A percentile compares a stretch with the other conserved stretches of the same genome.
phyloP scores from a whole-genome alignment of 37 sponge, comb jelly and placozoan genomes.

The Theonella swinhoei region DNA sequence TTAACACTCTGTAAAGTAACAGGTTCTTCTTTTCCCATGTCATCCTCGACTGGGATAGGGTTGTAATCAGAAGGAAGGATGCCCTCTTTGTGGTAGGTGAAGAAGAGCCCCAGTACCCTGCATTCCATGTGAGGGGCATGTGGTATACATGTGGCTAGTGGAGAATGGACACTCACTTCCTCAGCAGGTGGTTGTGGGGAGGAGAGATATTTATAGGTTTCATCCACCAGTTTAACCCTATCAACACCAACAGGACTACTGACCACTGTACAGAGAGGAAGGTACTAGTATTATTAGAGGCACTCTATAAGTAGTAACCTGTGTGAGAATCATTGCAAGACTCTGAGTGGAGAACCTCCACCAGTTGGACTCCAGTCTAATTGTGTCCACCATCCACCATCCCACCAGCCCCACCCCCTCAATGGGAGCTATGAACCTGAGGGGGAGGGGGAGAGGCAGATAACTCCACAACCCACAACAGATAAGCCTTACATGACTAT shows the following conservation, averaged over 20 bases:
- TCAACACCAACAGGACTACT: conserved; percentile 24
- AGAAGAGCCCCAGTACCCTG: background rate
- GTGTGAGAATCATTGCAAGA: conserved; percentile 40
- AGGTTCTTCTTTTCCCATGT: background rate
- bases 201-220: conserved; percentile 32
- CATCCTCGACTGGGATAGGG: background rate
- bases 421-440: conserved; percentile 61
- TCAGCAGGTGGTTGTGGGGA: background rate
- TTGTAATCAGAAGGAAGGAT: background rate
- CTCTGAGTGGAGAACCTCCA: conserved; percentile 41
- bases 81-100: background rate
- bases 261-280: conserved; percentile 49
- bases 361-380: conserved; percentile 31
- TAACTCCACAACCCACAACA: background rate
- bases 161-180: conserved; percentile 13
- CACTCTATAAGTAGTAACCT: conserved; percentile 20
- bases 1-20: background rate
- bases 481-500: conserved; percentile 66
- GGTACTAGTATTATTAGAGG: too few relatives aligned
- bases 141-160: too few relatives aligned
- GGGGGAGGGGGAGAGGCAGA: background rate
- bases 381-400: conserved; percentile 75
- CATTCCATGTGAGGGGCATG: too few relatives aligned
- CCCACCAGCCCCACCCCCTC: conserved; percentile 65
- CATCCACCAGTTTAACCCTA: conserved; percentile 81